Base-by-base conservation (phyloP, 2,113 vertebrate species). In the Harpagus bidentatus region DNA sequence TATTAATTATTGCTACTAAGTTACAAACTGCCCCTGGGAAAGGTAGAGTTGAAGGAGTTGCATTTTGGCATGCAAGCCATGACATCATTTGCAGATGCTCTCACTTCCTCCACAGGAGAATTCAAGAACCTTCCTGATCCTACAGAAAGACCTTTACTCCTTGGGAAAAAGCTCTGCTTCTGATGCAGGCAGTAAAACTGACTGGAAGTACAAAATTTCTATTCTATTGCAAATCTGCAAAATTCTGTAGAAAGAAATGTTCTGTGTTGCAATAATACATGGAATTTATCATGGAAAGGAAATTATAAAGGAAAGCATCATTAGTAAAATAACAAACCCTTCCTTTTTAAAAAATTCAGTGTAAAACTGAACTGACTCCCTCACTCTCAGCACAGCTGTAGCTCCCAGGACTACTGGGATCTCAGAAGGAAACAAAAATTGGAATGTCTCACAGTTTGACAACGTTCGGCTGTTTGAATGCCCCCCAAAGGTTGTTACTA, bases 391-490 rank as follows among this genome's bases (percentile, higher is more conserved):
- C 69, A 84, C 91, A 97, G 80, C 72, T 96, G 73, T 25, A 79
- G 32, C 36, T 95, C 61, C n/a, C 62, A 90, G 40, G 53, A 80
- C 43, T 66, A 61, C 34, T 50, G 63, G 38, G 67, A 78, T 80
- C 88, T 92, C 92, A 86, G 66, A 93, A 86, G 42, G 63, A 91
- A 95, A 72, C 17, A 87, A 7, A 88, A 86, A 66, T 77, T 88
- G 77, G 43, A 92, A 80, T 42, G n/a, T 11, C 65, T 96, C 55
- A 66, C 13, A 7, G 40, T 74, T 58, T 59, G 47, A 72, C 82
- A 79, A 61, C 50, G 47, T 80, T 93, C 74, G 77, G 86, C 58
- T 89, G 32, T n/a, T 83, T 90, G 83, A 94, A 80, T 93, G 71
- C 74, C 73, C 87, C 87, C 82, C n/a, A 43, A 90, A 95, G 84